Evolutionary conservation across 2,797 vertebrate genomes (phyloP).

Genomic region (Platalea minor): DNA sequence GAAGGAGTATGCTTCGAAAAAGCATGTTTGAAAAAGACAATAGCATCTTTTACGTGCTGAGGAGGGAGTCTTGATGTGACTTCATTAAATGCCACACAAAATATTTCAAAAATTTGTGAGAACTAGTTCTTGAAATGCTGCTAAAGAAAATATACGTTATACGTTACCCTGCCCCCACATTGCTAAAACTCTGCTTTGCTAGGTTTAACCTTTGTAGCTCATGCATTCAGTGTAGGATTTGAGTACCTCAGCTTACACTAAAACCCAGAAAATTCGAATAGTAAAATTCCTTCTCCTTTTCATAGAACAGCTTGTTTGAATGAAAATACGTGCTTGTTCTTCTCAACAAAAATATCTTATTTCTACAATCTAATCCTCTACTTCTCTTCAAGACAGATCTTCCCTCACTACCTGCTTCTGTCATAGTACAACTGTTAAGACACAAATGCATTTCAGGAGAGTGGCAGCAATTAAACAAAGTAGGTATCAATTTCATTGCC

Average conservation of each 20-base stretch:
- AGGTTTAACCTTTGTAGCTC: slow-evolving; percentile 33
- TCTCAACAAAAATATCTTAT: background rate
- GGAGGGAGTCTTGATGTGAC: slow-evolving; percentile 18
- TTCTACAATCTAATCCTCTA: background rate
- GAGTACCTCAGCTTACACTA: slow-evolving; percentile 7
- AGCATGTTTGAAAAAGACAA: background rate
- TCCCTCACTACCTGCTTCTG: background rate
- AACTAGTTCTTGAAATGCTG: slow-evolving; percentile 53
- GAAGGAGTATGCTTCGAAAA: background rate
- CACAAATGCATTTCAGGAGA: background rate
- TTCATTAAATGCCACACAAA: slow-evolving; percentile 55
- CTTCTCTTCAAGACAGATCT: background rate
- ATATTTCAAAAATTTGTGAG: slow-evolving; percentile 69
- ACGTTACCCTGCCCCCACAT: slow-evolving; percentile 58
- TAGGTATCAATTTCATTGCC: background rate
- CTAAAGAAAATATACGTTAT: slow-evolving; percentile 68
- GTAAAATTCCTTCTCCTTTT: background rate
- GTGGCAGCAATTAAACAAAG: background rate
- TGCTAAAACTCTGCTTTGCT: slow-evolving; percentile 3
- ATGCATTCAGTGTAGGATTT: slow-evolving; percentile 19
- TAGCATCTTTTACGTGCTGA: slow-evolving; percentile 6
- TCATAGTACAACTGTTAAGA: background rate
- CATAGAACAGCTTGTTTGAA: background rate
- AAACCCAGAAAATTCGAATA: slow-evolving; percentile 1
- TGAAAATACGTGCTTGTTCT: background rate